Evolutionary conservation across 1,140 invertebrate species (phyloP).

Genomic region (Aphis gossypii): DNA sequence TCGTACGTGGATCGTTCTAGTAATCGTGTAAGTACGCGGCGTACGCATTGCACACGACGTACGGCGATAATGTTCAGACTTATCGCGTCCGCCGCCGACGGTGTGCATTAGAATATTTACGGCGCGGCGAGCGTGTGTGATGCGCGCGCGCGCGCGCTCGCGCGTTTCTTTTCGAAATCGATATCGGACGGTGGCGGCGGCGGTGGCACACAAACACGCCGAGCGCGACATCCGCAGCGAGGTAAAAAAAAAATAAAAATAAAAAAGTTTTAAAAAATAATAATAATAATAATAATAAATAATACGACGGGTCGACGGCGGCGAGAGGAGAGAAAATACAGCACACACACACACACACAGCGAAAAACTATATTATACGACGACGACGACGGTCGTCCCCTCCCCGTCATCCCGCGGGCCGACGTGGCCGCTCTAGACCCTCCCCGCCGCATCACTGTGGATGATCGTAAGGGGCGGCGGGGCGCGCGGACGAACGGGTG

Average conservation of each 20-base stretch:
- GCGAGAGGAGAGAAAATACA: constrained; percentile 6
- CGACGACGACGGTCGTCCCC: background rate
- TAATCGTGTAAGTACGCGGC: background rate
- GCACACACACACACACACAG: background rate
- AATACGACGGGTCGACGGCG: constrained; percentile 5
- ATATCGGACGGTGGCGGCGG: constrained; percentile 7
- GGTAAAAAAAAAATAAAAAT: background rate
- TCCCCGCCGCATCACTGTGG: background rate
- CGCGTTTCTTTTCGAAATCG: constrained; percentile 36
- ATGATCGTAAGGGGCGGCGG: background rate
- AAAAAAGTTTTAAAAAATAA: background rate
- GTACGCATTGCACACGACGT: background rate
- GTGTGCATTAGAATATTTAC: background rate
- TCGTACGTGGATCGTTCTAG: background rate
- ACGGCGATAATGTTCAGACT: background rate
- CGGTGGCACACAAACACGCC: background rate
- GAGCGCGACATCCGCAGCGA: constrained; percentile 36
- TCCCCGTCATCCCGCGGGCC: background rate
- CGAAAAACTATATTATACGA: background rate
- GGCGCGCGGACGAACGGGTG: background rate
- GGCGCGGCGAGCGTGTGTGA: no score
- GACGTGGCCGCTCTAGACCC: background rate
- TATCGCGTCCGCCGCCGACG: background rate
- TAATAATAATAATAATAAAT: constrained; percentile 18
- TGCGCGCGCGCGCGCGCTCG: background rate